These are phyloP conservation scores for Scophthalmus maximus DNA, from an alignment of 2,113 vertebrate genomes.

Conservation along the genomic window DNA sequence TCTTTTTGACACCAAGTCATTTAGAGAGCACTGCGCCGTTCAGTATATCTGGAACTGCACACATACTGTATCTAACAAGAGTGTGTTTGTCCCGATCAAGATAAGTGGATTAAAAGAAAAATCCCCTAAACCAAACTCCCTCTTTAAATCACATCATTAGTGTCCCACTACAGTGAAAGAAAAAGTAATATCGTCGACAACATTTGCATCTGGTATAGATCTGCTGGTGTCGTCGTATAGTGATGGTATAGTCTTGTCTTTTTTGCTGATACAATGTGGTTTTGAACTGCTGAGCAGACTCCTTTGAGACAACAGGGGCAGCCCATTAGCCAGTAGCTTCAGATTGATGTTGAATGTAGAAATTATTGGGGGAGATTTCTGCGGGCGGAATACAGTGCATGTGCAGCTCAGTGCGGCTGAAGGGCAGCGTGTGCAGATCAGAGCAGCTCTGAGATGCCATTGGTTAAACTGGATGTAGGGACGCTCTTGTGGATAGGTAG, in stretches of 20 bases:
- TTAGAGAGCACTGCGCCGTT: no score
- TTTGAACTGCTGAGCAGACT: conserved; percentile 70
- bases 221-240: conserved; percentile 47
- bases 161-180: background rate
- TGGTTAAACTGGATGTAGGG: background rate
- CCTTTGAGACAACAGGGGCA: conserved; percentile 64
- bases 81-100: background rate
- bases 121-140: background rate
- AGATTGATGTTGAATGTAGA: conserved; percentile 61
- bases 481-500: no score
- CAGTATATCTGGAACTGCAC: no score
- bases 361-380: conserved; percentile 44
- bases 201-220: conserved; percentile 37
- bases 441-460: conserved; percentile 10
- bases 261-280: conserved; percentile 69
- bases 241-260: conserved; percentile 50
- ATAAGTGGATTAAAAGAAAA: background rate
- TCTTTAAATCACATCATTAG: conserved; percentile 6
- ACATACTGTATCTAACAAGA: no score
- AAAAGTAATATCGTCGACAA: conserved; percentile 22
- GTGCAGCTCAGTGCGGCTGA: conserved; percentile 22
- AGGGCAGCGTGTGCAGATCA: conserved; percentile 19
- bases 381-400: background rate
- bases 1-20: no score
- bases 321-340: conserved; percentile 60